These are phyloP conservation scores for Poeciliopsis turrubarensis DNA, from an alignment of 2,113 vertebrate genomes.

Conservation along the genomic window DNA sequence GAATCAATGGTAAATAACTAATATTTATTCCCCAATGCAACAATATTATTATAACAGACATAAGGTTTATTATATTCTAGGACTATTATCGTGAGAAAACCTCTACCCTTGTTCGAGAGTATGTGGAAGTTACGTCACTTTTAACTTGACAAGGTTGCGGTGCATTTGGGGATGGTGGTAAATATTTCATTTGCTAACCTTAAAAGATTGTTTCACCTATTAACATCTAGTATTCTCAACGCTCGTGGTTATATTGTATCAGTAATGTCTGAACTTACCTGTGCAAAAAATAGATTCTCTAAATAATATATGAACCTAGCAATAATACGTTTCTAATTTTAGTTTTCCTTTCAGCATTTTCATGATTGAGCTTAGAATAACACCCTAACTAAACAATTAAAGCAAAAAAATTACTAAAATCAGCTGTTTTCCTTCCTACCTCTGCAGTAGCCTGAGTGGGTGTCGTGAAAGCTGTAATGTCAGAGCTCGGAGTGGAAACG, in stretches of 20 bases:
- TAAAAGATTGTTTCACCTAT: too few relatives aligned
- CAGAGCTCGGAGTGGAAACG: background rate
- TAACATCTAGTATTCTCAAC: too few relatives aligned
- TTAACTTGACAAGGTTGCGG: constrained; percentile 20
- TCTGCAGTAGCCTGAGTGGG: too few relatives aligned
- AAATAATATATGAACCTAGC: too few relatives aligned
- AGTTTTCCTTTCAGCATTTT: too few relatives aligned
- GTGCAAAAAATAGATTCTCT: too few relatives aligned
- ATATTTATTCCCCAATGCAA: background rate
- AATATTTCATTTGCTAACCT: accelerated
- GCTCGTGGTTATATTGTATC: too few relatives aligned
- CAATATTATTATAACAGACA: background rate
- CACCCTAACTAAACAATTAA: background rate
- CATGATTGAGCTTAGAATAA: too few relatives aligned
- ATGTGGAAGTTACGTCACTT: constrained; percentile 63
- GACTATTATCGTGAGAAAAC: background rate
- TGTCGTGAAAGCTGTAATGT: background rate
- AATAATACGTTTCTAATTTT: too few relatives aligned
- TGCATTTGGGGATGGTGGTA: background rate
- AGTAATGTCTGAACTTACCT: too few relatives aligned
- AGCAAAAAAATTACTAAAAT: background rate
- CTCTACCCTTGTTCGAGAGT: background rate
- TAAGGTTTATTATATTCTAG: background rate
- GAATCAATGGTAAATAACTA: background rate
- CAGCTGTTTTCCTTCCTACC: background rate